Conservation (phyloP, 2,888 invertebrate species). For the Plebejus anna region DNA sequence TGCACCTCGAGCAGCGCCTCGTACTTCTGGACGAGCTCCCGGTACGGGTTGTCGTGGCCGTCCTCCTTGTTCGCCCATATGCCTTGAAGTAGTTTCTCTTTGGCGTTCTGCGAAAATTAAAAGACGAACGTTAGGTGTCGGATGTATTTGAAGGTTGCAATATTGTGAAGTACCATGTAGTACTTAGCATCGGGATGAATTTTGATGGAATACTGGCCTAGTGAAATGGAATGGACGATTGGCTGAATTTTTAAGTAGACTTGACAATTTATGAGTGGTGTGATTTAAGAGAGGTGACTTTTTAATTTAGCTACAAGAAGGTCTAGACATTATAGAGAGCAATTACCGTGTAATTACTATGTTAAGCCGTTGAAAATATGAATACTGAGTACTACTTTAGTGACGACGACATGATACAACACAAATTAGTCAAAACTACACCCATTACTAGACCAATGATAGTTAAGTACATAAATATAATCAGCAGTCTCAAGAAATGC, state of each 20-base stretch:
- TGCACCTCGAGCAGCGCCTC: slow-evolving; percentile 90
- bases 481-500: slow-evolving; percentile 39
- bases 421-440: slow-evolving; percentile 66
- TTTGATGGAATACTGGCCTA: background rate
- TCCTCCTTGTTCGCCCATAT: slow-evolving; percentile 77
- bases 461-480: slow-evolving; percentile 35
- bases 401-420: slow-evolving; percentile 22
- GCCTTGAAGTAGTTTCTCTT: slow-evolving; percentile 74
- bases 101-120: slow-evolving; percentile 45
- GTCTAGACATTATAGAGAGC: background rate
- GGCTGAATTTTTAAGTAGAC: background rate
- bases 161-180: background rate
- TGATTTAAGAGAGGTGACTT: background rate
- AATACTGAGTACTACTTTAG: slow-evolving; percentile 15
- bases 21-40: slow-evolving; percentile 91
- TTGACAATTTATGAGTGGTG: background rate
- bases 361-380: background rate
- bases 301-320: background rate
- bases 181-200: background rate
- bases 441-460: slow-evolving; percentile 59
- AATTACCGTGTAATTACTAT: background rate
- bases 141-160: background rate
- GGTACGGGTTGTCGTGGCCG: slow-evolving; percentile 84
- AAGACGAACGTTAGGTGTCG: background rate
- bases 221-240: slow-evolving; percentile 7